phyloP scores from a whole-genome alignment of 2,113 vertebrate genomes.

The Greenwoodochromis staneri region DNA sequence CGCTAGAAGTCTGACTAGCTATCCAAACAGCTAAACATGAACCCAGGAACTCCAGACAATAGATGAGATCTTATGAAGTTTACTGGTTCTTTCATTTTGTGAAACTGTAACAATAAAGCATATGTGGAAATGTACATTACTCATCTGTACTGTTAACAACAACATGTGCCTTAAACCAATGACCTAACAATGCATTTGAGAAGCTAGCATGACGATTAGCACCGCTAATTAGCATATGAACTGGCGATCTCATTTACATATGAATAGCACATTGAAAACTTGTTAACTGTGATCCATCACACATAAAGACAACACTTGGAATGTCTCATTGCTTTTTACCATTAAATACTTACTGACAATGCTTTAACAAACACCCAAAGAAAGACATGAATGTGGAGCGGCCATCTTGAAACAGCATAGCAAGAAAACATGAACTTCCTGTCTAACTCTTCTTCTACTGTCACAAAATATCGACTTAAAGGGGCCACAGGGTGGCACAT shows the following conservation, averaged over 20 bases:
- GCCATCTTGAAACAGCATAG: too few species aligned
- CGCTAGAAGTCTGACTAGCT: not conserved
- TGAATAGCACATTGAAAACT: too few species aligned
- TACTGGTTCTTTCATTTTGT: not conserved
- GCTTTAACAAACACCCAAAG: not conserved
- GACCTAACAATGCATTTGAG: not conserved
- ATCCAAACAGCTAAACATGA: not conserved
- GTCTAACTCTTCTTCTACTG: too few species aligned
- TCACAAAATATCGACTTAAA: too few species aligned
- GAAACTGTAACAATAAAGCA: not conserved
- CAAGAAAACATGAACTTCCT: too few species aligned
- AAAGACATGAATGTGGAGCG: rapidly evolving
- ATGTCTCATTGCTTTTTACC: rapidly evolving
- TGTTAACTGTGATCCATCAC: too few species aligned
- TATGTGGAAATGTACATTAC: not conserved
- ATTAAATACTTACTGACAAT: not conserved
- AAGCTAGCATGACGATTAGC: not conserved
- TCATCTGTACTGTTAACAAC: not conserved
- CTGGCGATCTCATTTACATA: too few species aligned
- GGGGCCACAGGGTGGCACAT: rapidly evolving
- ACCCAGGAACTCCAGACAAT: not conserved
- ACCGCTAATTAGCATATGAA: too few species aligned
- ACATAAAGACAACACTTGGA: too few species aligned
- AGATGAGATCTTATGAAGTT: not conserved
- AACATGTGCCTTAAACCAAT: not conserved